Evolutionary conservation across 2,113 vertebrate genomes (phyloP).

Genomic region (Isurus oxyrinchus): DNA sequence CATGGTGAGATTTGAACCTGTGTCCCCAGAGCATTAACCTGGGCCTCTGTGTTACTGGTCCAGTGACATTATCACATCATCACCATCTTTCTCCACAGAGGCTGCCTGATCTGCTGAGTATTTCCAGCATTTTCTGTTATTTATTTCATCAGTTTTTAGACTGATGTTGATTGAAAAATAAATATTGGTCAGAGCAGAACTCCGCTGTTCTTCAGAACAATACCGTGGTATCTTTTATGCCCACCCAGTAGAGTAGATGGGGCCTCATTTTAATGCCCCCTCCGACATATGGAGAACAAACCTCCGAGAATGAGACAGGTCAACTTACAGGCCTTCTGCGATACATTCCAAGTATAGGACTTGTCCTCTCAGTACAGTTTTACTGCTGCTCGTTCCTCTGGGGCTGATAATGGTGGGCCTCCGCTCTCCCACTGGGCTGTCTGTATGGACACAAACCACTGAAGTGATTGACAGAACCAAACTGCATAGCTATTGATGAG

Average conservation of each 20-base stretch:
- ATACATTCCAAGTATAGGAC: conserved; percentile 87
- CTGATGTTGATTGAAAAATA: not conserved
- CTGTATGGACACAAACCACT: conserved; percentile 49
- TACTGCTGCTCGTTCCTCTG: conserved; percentile 67
- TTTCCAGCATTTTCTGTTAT: not conserved
- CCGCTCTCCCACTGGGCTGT: conserved; percentile 69
- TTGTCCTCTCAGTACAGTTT: conserved; percentile 81
- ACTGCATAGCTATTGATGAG: not conserved
- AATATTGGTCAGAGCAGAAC: not conserved
- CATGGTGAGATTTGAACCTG: too few species aligned
- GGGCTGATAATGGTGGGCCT: conserved; percentile 78
- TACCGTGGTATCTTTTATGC: not conserved
- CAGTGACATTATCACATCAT: too few species aligned
- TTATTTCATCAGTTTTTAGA: not conserved
- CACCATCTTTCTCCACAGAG: too few species aligned
- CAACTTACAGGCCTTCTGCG: conserved; percentile 88
- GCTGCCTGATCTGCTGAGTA: too few species aligned
- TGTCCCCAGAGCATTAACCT: too few species aligned
- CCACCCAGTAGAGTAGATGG: not conserved
- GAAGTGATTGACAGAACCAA: not conserved
- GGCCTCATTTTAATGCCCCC: not conserved
- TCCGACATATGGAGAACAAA: not conserved
- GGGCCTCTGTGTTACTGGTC: too few species aligned
- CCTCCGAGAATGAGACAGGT: not conserved
- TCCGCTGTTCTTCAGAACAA: not conserved